A percentile compares a stretch with the other conserved stretches of the same genome.
Evolutionary conservation across 2,797 vertebrate species (phyloP).

Genomic region (Helostoma temminkii): DNA sequence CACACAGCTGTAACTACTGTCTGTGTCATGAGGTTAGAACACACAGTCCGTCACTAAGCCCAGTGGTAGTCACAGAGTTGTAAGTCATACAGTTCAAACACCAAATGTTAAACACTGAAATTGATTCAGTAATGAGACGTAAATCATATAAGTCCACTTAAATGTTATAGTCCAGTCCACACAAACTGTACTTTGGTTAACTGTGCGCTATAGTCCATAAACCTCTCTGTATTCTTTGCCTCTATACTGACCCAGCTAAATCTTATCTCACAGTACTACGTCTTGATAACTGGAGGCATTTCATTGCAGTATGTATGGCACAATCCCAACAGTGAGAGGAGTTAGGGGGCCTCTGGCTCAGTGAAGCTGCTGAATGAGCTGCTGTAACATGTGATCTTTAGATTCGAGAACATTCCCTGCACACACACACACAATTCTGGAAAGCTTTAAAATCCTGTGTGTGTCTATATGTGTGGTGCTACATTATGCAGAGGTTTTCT

Average conservation of each 20-base stretch:
- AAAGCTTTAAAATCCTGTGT: conserved; percentile 59
- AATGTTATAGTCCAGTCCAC: conserved; percentile 23
- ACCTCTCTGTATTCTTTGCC: neutral
- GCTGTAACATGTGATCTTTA: conserved; percentile 52
- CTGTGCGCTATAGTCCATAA: neutral
- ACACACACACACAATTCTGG: conserved; percentile 42
- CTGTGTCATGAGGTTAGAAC: conserved; percentile 38
- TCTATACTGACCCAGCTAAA: neutral
- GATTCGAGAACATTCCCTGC: conserved; percentile 58
- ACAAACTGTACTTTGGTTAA: conserved; percentile 10
- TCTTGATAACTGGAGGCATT: conserved; percentile 2
- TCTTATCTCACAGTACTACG: conserved; percentile 1
- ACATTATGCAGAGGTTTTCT: conserved; percentile 35
- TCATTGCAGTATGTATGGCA: neutral
- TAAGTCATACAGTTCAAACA: conserved; percentile 51
- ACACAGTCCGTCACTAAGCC: conserved; percentile 25
- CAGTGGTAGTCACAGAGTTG: conserved; percentile 37
- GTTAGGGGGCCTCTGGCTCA: conserved; percentile 29
- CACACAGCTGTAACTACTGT: conserved; percentile 21
- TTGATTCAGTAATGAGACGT: conserved; percentile 33
- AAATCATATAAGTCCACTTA: conserved; percentile 39
- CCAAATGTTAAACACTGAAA: conserved; percentile 22
- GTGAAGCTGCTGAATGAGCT: conserved; percentile 31
- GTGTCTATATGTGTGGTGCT: conserved; percentile 23
- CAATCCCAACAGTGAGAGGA: conserved; percentile 18